Conservation (phyloP, 2,888 invertebrate species). For the Pardosa pseudoannulata region DNA sequence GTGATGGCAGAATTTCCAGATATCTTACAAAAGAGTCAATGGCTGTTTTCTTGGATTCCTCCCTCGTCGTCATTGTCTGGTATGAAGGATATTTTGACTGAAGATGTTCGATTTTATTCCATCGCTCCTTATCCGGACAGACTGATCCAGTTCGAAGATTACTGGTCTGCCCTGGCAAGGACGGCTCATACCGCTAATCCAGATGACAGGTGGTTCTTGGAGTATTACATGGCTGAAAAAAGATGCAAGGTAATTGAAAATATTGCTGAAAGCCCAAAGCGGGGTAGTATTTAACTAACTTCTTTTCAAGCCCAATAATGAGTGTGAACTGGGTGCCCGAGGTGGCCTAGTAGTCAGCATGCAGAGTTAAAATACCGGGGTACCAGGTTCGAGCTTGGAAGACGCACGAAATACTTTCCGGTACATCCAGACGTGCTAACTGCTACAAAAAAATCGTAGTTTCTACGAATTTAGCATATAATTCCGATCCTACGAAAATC, state of each 20-base stretch:
- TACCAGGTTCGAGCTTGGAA: too few relatives aligned
- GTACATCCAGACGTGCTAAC: too few relatives aligned
- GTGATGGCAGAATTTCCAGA: conserved; percentile 65
- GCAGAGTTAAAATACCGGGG: too few relatives aligned
- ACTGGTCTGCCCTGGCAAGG: conserved; percentile 43
- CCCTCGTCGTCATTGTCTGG: conserved; percentile 16
- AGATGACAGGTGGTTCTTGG: conserved; percentile 75
- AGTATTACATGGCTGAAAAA: conserved; percentile 72
- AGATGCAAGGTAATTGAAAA: conserved; percentile 46
- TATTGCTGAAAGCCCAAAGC: too few relatives aligned
- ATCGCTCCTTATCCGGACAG: conserved; percentile 60
- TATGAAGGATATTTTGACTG: not conserved
- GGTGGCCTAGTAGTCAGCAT: too few relatives aligned
- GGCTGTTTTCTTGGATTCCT: conserved; percentile 71
- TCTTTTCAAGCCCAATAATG: too few relatives aligned
- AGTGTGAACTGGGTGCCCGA: too few relatives aligned
- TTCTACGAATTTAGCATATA: too few relatives aligned
- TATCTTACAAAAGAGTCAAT: conserved; percentile 39
- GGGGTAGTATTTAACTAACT: too few relatives aligned
- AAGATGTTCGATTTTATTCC: conserved; percentile 43
- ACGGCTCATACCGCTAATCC: conserved; percentile 71
- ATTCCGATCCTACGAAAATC: too few relatives aligned
- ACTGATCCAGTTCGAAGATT: conserved; percentile 59
- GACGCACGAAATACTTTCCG: too few relatives aligned
- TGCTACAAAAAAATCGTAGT: too few relatives aligned